A percentile compares a stretch with the other conserved stretches of the same genome.
These are phyloP conservation scores for Dipodomys merriami DNA, from an alignment of 2,113 vertebrate genomes.

Conservation along the genomic window DNA sequence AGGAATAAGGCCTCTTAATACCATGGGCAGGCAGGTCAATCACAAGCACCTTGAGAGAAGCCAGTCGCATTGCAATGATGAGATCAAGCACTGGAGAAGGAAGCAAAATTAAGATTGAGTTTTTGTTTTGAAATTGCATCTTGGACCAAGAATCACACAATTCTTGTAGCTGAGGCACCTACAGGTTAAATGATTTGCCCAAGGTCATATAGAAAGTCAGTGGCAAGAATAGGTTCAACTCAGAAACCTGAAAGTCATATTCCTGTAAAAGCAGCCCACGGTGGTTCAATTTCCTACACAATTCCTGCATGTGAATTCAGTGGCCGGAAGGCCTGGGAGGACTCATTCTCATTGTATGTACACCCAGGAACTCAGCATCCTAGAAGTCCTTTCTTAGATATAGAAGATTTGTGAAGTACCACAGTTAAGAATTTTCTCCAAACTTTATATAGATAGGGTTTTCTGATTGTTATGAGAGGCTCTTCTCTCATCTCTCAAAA, in stretches of 20 bases:
- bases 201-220: slow-evolving; percentile 60
- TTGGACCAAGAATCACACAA: slow-evolving; percentile 28
- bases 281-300: slow-evolving; percentile 47
- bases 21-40: background rate
- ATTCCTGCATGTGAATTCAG: slow-evolving; percentile 44
- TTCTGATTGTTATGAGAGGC: background rate
- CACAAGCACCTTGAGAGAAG: background rate
- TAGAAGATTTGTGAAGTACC: background rate
- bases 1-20: background rate
- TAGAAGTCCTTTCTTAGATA: background rate
- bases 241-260: slow-evolving; percentile 40
- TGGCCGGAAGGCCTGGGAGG: accelerated
- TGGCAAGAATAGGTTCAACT: slow-evolving; percentile 33
- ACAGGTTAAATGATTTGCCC: slow-evolving; percentile 71
- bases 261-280: background rate
- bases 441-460: background rate
- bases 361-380: background rate
- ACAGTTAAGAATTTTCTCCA: slow-evolving; percentile 34
- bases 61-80: background rate
- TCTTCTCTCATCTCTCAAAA: background rate
- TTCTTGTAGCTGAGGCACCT: slow-evolving; percentile 13
- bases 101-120: slow-evolving; percentile 58
- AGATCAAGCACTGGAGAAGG: slow-evolving; percentile 16
- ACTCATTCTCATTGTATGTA: background rate
- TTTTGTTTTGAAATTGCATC: slow-evolving; percentile 73